Evolutionary conservation across 2,888 invertebrate species (phyloP), one percentile per base, ranked within the genome.

Genomic region (Unio delphinus): DNA sequence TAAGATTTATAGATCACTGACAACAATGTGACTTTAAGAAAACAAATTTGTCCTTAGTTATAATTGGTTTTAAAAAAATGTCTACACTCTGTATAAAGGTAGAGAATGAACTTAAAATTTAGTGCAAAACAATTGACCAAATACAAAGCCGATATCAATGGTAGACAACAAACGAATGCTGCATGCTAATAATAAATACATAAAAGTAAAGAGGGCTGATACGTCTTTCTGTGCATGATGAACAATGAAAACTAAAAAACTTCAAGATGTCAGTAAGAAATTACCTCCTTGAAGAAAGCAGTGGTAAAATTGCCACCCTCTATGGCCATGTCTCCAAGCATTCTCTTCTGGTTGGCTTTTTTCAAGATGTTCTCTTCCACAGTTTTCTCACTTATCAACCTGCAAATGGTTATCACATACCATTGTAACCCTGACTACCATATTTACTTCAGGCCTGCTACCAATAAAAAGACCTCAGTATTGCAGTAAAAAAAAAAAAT

Each of bases 231-330:
- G 59, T 18, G 26, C 11, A 59, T 11, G 11, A 23, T 8, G 30
- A 61, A 18, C 61, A 8, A 23, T 18, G 18, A 2, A 61, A 26
- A 20, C 30, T 3, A 28, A 28, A 28, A 17, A 15, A 15, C 20
- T 20, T 15, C 8, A 61, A 4, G 23, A 15, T 11, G 61, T 23
- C 23, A 61, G 20, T 28, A 30, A 1, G 23, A 55, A 60, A 64
- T 45, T 68, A 94, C 94, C 90, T 93, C 94, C 89, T 97, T 96
- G 91, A 99, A 96, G 91, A 95, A 97, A 0, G 97, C 96, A 20
- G 99, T 97, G 54, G 98, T 99, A 90, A 99, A 99, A 91, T 97
- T 98, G 15, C 99, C 99, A 80, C 96, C 97, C 91, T 99, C 99
- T 87, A 99, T 99, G 64, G 99, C 98, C 88, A 99, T 93, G 91